phyloP scores from a whole-genome alignment of 1,140 invertebrate species.

The Holcopasites calliopsidis region DNA sequence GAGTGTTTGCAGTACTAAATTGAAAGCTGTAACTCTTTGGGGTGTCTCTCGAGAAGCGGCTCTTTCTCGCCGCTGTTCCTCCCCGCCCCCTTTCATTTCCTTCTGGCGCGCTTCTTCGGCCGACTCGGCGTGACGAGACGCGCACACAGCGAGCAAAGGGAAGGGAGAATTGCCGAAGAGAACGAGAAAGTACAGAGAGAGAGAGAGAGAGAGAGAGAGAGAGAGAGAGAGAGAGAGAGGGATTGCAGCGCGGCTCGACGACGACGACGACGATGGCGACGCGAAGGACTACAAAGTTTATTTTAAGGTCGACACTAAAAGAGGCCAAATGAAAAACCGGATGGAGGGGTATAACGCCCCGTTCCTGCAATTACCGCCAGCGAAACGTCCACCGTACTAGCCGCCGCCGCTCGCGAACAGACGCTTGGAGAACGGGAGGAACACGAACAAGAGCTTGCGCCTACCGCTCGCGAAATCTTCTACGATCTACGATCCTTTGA shows the following conservation, averaged over 20 bases:
- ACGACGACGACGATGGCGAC: constrained; percentile 11
- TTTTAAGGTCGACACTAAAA: constrained; percentile 67
- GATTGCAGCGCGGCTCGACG: background rate
- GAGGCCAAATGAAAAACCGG: constrained; percentile 65
- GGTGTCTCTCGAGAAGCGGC: constrained; percentile 34
- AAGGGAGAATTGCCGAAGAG: background rate
- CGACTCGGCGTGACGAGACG: constrained; percentile 23
- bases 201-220: background rate
- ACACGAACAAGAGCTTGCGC: background rate
- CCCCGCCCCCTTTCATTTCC: constrained; percentile 27
- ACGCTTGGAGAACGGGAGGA: background rate
- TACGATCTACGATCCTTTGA: background rate
- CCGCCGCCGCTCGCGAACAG: constrained; percentile 9
- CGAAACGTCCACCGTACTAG: constrained; percentile 20
- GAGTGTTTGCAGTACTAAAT: constrained; percentile 64
- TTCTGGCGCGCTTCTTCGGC: constrained; percentile 21
- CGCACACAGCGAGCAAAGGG: background rate
- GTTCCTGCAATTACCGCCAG: constrained; percentile 61
- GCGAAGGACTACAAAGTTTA: constrained; percentile 63
- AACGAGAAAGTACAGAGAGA: background rate
- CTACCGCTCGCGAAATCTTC: constrained; percentile 1
- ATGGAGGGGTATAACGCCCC: constrained; percentile 48
- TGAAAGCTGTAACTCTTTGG: constrained; percentile 66
- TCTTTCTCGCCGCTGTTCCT: background rate
- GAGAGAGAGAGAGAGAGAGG: background rate